These are phyloP conservation scores for Pelodytes ibericus DNA, from an alignment of 2,797 vertebrate species.

Conservation along the genomic window DNA sequence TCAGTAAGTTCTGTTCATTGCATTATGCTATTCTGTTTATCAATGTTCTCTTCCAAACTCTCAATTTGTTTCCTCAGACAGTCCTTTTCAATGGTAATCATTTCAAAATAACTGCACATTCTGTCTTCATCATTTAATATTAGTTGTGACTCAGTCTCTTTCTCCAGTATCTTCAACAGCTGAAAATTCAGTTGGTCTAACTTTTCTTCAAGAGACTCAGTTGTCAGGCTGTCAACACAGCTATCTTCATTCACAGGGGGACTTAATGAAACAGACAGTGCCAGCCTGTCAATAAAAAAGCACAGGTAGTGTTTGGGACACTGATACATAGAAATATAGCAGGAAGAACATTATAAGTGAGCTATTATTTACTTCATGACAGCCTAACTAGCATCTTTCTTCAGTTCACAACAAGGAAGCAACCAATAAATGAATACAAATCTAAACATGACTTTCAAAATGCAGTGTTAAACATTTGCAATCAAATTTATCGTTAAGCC, in stretches of 20 bases:
- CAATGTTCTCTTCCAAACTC: slow-evolving; percentile 43
- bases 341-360: too few species aligned
- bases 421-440: too few species aligned
- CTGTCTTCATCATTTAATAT: slow-evolving; percentile 8
- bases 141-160: slow-evolving; percentile 30
- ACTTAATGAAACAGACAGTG: neutral
- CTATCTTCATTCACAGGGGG: neutral
- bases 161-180: slow-evolving; percentile 26
- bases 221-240: neutral
- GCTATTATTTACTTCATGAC: too few species aligned
- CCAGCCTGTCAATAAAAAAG: too few species aligned
- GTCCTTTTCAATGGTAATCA: slow-evolving; percentile 56
- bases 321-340: too few species aligned
- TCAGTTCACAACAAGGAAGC: too few species aligned
- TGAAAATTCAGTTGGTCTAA: slow-evolving; percentile 55
- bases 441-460: too few species aligned
- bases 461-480: too few species aligned
- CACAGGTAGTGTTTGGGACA: too few species aligned
- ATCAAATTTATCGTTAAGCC: too few species aligned
- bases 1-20: neutral
- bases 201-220: slow-evolving; percentile 47
- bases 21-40: slow-evolving; percentile 5
- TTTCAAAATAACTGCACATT: slow-evolving; percentile 43
- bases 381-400: too few species aligned
- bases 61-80: slow-evolving; percentile 50